A percentile compares a stretch with the other conserved stretches of the same genome.
phyloP scores from a whole-genome alignment of 2,797 vertebrate species.

The Oreortyx pictus region DNA sequence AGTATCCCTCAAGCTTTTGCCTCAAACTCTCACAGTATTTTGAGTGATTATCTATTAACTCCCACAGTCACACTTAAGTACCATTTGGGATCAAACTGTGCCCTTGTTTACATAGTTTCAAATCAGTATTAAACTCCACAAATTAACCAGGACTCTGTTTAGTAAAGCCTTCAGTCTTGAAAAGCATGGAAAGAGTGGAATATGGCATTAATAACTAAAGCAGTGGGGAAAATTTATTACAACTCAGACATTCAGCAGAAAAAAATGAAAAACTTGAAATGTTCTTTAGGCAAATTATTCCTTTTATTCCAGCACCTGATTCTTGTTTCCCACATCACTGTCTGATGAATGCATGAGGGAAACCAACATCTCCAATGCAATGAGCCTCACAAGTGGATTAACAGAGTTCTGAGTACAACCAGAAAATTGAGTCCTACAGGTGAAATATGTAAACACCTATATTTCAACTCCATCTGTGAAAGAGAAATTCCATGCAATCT shows the following conservation, averaged over 20 bases:
- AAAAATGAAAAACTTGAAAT: not conserved
- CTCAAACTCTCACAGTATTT: not conserved
- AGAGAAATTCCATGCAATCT: not conserved
- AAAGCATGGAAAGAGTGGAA: not conserved
- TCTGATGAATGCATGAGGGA: not conserved
- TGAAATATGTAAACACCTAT: not conserved
- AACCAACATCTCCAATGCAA: not conserved
- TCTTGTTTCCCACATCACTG: not conserved
- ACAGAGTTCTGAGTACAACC: not conserved
- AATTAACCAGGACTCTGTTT: slow-evolving; percentile 13
- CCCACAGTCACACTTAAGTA: not conserved
- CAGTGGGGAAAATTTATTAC: not conserved
- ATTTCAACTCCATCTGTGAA: not conserved
- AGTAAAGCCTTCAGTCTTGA: not conserved
- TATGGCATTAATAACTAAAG: not conserved
- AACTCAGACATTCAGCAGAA: not conserved
- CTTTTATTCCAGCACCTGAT: not conserved
- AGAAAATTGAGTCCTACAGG: not conserved
- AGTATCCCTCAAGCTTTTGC: not conserved
- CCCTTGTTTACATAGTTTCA: not conserved
- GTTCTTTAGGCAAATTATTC: not conserved
- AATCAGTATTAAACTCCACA: not conserved
- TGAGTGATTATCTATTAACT: not conserved
- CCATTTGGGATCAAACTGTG: not conserved
- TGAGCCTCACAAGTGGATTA: not conserved